Conservation (phyloP, 2,888 invertebrate genomes). For the Petrolisthes cinctipes region DNA sequence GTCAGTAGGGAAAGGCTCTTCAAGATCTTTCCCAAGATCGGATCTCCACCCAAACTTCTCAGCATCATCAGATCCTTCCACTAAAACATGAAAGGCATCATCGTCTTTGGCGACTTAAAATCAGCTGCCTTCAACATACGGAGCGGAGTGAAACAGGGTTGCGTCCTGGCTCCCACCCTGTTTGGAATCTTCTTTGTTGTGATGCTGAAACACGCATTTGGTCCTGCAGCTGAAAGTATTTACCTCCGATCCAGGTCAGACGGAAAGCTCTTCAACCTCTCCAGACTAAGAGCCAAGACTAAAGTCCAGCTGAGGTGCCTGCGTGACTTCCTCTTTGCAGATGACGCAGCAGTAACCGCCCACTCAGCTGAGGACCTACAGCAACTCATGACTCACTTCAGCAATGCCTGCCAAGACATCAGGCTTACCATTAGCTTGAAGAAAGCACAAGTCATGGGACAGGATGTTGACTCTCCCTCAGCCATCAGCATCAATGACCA, state of each 20-base stretch:
- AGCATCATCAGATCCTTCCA: neutral
- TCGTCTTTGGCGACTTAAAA: neutral
- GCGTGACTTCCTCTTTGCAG: neutral
- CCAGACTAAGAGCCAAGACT: too few relatives aligned
- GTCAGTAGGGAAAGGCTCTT: neutral
- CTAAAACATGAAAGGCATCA: neutral
- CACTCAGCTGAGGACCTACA: neutral
- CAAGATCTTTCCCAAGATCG: neutral
- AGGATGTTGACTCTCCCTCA: neutral
- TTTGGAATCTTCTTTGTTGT: neutral
- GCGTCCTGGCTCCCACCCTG: neutral
- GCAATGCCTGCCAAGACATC: neutral
- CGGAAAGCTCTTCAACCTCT: neutral
- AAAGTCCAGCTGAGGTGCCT: neutral
- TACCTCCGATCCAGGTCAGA: neutral
- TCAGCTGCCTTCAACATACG: neutral
- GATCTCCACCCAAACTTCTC: neutral
- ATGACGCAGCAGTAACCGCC: neutral
- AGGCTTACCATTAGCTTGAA: neutral
- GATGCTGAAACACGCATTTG: neutral
- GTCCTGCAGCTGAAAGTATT: neutral
- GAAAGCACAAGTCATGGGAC: neutral
- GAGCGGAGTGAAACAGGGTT: neutral
- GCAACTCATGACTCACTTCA: constrained; percentile 7
- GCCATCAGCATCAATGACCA: neutral